These are phyloP conservation scores for Threskiornis aethiopicus DNA, from an alignment of 2,797 vertebrate genomes.

Conservation along the genomic window DNA sequence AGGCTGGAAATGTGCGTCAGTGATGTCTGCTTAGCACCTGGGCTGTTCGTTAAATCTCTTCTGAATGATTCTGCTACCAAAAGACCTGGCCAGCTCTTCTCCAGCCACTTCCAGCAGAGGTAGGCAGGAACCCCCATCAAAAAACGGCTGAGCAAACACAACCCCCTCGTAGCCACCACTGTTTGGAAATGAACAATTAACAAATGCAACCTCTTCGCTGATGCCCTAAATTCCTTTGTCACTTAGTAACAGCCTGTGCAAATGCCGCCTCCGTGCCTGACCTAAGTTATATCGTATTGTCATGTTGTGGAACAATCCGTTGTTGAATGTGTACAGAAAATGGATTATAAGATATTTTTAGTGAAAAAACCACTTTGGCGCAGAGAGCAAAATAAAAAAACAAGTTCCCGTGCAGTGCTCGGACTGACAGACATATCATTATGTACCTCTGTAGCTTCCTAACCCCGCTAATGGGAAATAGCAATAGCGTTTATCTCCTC, in stretches of 20 bases:
- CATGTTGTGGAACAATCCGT: not conserved
- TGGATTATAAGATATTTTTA: not conserved
- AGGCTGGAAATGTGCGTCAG: not conserved
- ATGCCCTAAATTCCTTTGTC: conserved; percentile 28
- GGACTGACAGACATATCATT: not conserved
- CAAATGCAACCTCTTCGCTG: not conserved
- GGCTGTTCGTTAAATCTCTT: not conserved
- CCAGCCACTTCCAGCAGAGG: not conserved
- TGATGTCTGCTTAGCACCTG: not conserved
- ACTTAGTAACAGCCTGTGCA: conserved; percentile 10
- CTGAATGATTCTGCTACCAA: not conserved
- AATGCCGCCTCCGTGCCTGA: not conserved
- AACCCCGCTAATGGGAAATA: not conserved
- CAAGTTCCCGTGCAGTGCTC: fast-evolving
- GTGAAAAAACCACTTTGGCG: not conserved
- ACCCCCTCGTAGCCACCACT: not conserved
- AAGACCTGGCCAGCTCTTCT: not conserved
- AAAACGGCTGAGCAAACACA: not conserved
- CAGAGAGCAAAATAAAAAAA: not conserved
- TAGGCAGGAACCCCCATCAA: not conserved
- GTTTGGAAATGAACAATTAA: conserved; percentile 10
- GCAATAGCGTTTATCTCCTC: not conserved
- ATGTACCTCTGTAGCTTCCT: fast-evolving
- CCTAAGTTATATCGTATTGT: not conserved
- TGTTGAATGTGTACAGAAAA: not conserved